Evolutionary conservation across 2,113 vertebrate genomes (phyloP), one percentile per base, ranked within the genome.

Genomic region (Halichoerus grypus): DNA sequence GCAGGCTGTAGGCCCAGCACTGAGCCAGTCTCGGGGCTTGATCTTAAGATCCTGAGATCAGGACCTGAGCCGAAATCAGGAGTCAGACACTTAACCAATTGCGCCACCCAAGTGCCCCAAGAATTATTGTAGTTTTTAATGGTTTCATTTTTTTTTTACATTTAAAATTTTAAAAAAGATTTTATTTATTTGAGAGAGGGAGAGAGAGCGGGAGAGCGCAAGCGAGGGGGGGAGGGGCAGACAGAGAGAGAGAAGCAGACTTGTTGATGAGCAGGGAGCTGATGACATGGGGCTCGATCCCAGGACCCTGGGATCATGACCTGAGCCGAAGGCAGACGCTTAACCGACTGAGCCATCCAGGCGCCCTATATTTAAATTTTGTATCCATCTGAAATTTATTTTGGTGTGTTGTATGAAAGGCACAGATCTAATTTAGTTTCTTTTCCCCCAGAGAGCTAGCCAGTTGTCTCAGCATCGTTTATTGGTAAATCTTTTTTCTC

Each of bases 401-500:
- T 92, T 91, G 31, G 42, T 93, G 14, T 61, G 31, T 67, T 31
- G 24, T 81, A 15, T 93, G 42, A 93, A n/a, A 93, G 76, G 69
- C 65, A 87, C 12, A 87, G 51, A 83, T 94, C 12, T 91, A 63
- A 83, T 94, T 87, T 87, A 55, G 88, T 88, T 92, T 83, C 31
- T 82, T 82, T 88, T 49, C 4, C 61, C 59, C 28, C 61, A 77
- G 46, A 96, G 51, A 93, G 31, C 59, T 95, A 65, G 53, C 10
- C 55, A 80, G 55, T 87, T 85, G 16, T 80, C 33, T 81, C 79
- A 74, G 74, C 55, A 67, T 81, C 26, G 51, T 59, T 85, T 95
- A 92, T 74, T 92, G 79, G 85, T 53, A 71, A 88, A 57, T 19
- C 16, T 85, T 89, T 95, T 85, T 88, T 88, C 55, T 89, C 84